Evolutionary conservation across 2,797 vertebrate species (phyloP).

Genomic region (Lates japonicus): DNA sequence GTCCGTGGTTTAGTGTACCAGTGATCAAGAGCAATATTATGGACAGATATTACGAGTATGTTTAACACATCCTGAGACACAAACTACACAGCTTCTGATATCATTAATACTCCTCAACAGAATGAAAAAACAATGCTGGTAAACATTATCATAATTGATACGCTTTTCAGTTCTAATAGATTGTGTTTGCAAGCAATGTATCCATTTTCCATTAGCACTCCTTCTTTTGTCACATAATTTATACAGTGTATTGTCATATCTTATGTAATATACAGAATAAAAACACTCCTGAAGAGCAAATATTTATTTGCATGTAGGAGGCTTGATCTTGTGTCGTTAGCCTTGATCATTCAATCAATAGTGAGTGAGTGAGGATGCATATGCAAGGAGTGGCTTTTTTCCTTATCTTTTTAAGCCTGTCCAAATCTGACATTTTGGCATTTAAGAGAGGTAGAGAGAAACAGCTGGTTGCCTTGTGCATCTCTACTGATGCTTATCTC

Average conservation of each 20-base stretch:
- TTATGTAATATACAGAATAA: constrained; percentile 14
- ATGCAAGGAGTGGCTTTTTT: not conserved
- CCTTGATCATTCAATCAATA: constrained; percentile 54
- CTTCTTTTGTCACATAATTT: constrained; percentile 38
- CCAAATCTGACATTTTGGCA: constrained; percentile 57
- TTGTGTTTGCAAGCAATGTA: constrained; percentile 47
- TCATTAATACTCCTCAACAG: constrained; percentile 44
- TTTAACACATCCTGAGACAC: not conserved
- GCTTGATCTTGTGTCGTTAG: constrained; percentile 33
- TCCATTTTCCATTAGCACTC: constrained; percentile 55
- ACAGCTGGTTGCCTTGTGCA: constrained; percentile 40
- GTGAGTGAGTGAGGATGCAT: constrained; percentile 32
- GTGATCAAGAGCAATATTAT: constrained; percentile 60
- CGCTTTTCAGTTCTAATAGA: constrained; percentile 58
- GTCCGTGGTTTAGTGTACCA: constrained; percentile 9
- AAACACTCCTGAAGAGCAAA: constrained; percentile 15
- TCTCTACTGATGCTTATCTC: constrained; percentile 33
- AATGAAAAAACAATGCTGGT: constrained; percentile 42
- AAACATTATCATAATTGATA: constrained; percentile 47
- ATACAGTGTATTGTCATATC: constrained; percentile 18
- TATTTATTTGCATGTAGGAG: constrained; percentile 45
- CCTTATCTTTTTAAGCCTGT: constrained; percentile 54
- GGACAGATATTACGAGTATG: constrained; percentile 54
- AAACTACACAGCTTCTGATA: constrained; percentile 14
- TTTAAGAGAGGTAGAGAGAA: constrained; percentile 15